Conservation (phyloP, 2,888 invertebrate species). For the Drosophila antonietae region DNA sequence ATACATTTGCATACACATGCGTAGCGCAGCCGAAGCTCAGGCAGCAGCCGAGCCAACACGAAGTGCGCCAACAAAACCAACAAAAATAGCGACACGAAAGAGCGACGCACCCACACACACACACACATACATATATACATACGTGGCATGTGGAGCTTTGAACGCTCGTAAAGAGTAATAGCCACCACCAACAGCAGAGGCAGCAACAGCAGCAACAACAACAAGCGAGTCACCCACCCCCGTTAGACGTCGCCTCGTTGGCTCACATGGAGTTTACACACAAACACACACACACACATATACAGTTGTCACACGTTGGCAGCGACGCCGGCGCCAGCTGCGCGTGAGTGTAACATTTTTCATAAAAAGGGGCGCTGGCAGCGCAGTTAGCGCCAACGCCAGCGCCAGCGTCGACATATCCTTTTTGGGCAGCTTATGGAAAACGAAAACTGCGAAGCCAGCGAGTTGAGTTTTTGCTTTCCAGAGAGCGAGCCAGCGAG, state of each 20-base stretch:
- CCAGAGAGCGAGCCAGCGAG: slow-evolving; percentile 53
- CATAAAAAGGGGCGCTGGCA: slow-evolving; percentile 62
- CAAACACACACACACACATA: slow-evolving; percentile 24
- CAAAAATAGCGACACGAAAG: slow-evolving; percentile 66
- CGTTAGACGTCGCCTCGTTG: slow-evolving; percentile 54
- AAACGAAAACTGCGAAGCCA: slow-evolving; percentile 62
- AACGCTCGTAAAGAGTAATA: slow-evolving; percentile 74
- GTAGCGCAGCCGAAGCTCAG: slow-evolving; percentile 59
- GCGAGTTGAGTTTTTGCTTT: slow-evolving; percentile 75
- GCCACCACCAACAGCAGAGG: slow-evolving; percentile 61
- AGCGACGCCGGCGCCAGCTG: slow-evolving; percentile 60
- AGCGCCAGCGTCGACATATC: slow-evolving; percentile 49
- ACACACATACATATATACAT: slow-evolving; percentile 50
- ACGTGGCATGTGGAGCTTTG: slow-evolving; percentile 72
- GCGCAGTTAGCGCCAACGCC: slow-evolving; percentile 22
- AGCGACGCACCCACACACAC: slow-evolving; percentile 62
- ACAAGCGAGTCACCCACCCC: slow-evolving; percentile 48
- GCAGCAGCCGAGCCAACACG: slow-evolving; percentile 42
- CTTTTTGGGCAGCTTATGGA: slow-evolving; percentile 72
- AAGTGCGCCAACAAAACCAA: slow-evolving; percentile 39
- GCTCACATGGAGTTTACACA: slow-evolving; percentile 71
- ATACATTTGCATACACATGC: slow-evolving; percentile 79
- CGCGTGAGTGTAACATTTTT: slow-evolving; percentile 78
- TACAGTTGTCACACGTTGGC: slow-evolving; percentile 75
- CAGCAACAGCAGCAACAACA: slow-evolving; percentile 30